Percentiles rank a stretch among this genome's conserved stretches.
phyloP scores from a whole-genome alignment of 2,113 vertebrate genomes.

The Catharus minimus region DNA sequence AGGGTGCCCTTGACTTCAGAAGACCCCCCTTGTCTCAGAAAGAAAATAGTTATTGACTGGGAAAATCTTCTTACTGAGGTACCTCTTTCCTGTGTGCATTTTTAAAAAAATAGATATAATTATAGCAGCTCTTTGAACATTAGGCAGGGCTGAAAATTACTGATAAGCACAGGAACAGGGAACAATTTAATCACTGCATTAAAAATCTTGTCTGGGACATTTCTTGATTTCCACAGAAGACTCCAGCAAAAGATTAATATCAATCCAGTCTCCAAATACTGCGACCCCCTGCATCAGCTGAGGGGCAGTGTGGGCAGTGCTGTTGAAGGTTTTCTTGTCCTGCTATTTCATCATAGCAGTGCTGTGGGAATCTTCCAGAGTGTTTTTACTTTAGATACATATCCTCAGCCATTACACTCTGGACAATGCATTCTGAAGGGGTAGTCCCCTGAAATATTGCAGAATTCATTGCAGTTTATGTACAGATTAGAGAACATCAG shows the following conservation, averaged over 20 bases:
- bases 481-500: not conserved
- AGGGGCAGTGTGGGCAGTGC: not conserved
- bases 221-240: not conserved
- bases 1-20: not conserved
- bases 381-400: not conserved
- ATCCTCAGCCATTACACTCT: not conserved
- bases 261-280: not conserved
- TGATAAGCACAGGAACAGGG: not conserved
- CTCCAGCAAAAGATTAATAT: not conserved
- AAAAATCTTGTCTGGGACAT: not conserved
- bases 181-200: not conserved
- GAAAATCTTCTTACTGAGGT: not conserved
- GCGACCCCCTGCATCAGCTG: not conserved
- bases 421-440: not conserved
- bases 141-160: not conserved
- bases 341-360: not conserved
- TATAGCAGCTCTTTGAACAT: not conserved
- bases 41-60: not conserved
- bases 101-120: not conserved
- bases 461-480: not conserved
- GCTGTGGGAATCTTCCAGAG: not conserved
- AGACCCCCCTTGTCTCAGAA: not conserved
- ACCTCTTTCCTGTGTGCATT: fast-evolving
- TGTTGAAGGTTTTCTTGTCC: fast-evolving
- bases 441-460: not conserved